These are phyloP conservation scores for Sycon ciliatum DNA, from an alignment of 37 sponge, comb jelly and placozoan species.

Conservation along the genomic window DNA sequence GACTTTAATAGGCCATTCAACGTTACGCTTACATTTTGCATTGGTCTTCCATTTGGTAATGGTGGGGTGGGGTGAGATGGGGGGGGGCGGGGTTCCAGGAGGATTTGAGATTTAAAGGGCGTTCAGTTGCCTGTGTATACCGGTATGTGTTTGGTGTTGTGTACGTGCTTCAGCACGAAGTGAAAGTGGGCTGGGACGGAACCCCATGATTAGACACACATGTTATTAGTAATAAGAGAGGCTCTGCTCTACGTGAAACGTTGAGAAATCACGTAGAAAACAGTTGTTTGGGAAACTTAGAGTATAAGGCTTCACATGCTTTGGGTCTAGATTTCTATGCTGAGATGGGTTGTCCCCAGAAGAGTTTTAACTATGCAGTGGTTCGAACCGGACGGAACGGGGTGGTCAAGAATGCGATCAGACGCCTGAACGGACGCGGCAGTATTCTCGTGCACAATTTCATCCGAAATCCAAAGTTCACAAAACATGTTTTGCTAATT, in stretches of 20 bases:
- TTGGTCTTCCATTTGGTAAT: no score
- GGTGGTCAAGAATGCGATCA: background rate
- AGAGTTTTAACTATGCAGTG: background rate
- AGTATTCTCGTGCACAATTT: background rate
- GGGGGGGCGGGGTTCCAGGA: no score
- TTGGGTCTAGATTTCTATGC: no score
- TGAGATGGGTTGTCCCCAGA: background rate
- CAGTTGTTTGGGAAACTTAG: no score
- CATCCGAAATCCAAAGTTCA: background rate
- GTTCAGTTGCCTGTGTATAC: background rate
- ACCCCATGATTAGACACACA: no score
- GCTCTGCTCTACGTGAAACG: no score
- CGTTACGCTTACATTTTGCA: background rate
- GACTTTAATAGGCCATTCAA: background rate
- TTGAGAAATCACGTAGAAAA: no score
- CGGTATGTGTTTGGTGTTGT: background rate
- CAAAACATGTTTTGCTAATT: background rate
- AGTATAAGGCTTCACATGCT: no score
- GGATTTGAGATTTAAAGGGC: background rate
- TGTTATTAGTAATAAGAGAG: no score
- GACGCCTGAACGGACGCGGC: background rate
- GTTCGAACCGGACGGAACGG: background rate
- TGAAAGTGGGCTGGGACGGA: no score
- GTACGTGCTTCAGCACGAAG: no score
- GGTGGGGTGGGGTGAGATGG: no score